Evolutionary conservation across 2,888 invertebrate genomes (phyloP).

Genomic region (Drosophila tripunctata): DNA sequence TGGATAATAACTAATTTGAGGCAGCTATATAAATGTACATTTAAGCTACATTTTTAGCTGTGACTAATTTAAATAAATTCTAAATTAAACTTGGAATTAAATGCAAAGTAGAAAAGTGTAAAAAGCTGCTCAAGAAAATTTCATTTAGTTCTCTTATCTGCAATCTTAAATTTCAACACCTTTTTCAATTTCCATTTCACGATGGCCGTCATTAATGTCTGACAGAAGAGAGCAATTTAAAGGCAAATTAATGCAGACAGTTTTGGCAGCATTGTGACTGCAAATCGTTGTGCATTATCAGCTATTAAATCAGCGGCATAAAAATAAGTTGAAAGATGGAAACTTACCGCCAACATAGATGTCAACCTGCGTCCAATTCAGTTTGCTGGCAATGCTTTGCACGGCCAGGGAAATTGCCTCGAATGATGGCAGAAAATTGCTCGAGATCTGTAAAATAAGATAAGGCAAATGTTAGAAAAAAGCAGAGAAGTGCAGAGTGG

Average conservation of each 20-base stretch:
- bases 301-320: constrained; percentile 32
- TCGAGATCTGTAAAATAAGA: constrained; percentile 82
- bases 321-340: constrained; percentile 4
- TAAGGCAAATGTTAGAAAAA: constrained; percentile 40
- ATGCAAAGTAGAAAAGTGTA: background rate
- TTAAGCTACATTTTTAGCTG: background rate
- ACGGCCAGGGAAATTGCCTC: constrained; percentile 84
- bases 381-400: constrained; percentile 83
- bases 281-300: constrained; percentile 40
- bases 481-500: background rate
- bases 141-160: background rate
- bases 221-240: constrained; percentile 28
- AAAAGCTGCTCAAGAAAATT: too few species aligned
- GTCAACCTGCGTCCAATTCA: constrained; percentile 84
- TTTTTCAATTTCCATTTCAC: constrained; percentile 27
- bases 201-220: constrained; percentile 7
- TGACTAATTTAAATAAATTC: background rate
- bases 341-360: constrained; percentile 84
- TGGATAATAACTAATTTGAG: constrained; percentile 18
- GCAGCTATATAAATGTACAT: background rate
- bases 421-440: constrained; percentile 84
- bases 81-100: background rate
- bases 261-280: constrained; percentile 9
- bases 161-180: background rate
- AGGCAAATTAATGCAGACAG: constrained; percentile 50